Conservation (phyloP, 1,140 invertebrate species). For the Musca vetustissima region DNA sequence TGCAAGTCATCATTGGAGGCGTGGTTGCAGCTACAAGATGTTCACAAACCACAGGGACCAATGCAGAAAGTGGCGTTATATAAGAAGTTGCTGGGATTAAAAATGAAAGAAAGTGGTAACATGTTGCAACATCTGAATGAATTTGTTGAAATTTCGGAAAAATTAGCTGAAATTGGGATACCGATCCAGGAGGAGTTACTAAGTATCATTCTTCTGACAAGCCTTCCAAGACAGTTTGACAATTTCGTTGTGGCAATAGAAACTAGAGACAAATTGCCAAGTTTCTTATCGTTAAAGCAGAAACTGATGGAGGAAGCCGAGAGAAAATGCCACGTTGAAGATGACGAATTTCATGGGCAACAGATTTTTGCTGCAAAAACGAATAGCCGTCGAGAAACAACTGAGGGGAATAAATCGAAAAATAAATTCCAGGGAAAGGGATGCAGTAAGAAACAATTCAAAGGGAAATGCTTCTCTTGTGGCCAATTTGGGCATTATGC, state of each 20-base stretch:
- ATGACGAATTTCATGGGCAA: background rate
- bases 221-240: conserved; percentile 17
- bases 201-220: conserved; percentile 10
- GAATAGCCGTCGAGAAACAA: background rate
- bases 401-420: background rate
- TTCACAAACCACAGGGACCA: no score
- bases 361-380: background rate
- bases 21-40: no score
- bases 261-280: no score
- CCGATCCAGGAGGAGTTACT: conserved; percentile 24
- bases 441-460: background rate
- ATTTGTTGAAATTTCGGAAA: no score
- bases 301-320: conserved; percentile 26
- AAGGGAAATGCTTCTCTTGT: conserved; percentile 14
- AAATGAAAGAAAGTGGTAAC: no score
- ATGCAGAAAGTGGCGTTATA: no score
- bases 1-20: no score
- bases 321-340: conserved; percentile 5
- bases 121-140: no score
- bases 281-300: conserved; percentile 5
- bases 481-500: conserved; percentile 1
- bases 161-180: no score
- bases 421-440: background rate
- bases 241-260: conserved; percentile 30
- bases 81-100: no score